phyloP scores from a whole-genome alignment of 2,113 vertebrate genomes.

The Malurus elegans region DNA sequence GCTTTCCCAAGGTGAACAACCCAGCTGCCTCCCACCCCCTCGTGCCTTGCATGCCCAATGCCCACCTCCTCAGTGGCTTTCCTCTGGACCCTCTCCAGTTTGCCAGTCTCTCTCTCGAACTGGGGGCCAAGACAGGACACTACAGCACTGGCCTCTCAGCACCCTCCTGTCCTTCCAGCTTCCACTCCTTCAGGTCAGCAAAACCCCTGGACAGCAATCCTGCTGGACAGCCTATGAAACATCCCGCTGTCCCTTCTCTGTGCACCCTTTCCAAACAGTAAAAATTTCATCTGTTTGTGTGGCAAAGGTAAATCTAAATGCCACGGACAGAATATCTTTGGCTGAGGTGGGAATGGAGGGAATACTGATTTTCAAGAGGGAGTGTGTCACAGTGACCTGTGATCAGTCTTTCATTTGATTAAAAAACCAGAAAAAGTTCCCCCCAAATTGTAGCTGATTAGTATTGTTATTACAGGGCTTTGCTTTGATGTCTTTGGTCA shows the following conservation, averaged over 20 bases:
- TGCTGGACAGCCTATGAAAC: neutral
- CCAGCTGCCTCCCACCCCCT: neutral
- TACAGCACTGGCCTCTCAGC: neutral
- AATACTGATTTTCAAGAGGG: neutral
- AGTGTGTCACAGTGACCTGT: neutral
- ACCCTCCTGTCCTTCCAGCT: neutral
- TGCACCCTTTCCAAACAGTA: neutral
- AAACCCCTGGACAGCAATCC: neutral
- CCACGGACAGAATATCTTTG: neutral
- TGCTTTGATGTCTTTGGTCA: neutral
- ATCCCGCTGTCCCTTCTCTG: neutral
- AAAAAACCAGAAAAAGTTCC: neutral
- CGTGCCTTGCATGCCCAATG: accelerated
- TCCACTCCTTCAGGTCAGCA: neutral
- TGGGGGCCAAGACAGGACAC: neutral
- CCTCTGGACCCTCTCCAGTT: neutral
- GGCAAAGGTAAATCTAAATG: neutral
- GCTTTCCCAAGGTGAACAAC: neutral
- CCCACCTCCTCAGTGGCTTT: neutral
- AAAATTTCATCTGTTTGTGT: neutral
- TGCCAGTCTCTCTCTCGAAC: neutral
- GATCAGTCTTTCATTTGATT: neutral
- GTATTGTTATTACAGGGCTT: neutral
- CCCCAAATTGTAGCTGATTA: neutral
- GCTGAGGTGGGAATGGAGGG: neutral